Evolutionary conservation across 2,888 invertebrate species (phyloP), one percentile per base, ranked within the genome.

Genomic region (Disparrhopalites patrizii): DNA sequence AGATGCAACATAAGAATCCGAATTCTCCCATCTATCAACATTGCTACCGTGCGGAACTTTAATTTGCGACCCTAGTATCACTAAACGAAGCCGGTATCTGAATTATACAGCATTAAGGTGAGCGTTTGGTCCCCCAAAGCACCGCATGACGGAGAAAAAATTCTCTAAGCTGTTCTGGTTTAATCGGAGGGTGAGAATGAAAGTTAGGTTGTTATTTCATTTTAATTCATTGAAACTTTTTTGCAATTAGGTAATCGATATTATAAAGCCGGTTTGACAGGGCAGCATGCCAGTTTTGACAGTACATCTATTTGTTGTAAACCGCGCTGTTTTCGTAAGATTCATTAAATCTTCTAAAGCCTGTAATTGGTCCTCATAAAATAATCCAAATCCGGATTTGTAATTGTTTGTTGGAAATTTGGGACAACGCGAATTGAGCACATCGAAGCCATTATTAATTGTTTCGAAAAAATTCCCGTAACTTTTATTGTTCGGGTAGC

Each of bases 141-240:
- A 55, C 23, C 62, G 33, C 3, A 67, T 28, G 1, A 23, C n/a
- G 13, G 56, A 62, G 47, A 67, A 67, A 15, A 67, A 63, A 52
- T 47, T 57, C 52, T 67, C 67, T 3, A 67, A 23, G 15, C 20
- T 30, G 33, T 67, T 63, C 43, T 67, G 67, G 23, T 50, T 62
- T 15, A 63, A n/a, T 30, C 52, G 28, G 28, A 28, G 18, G 2
- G 62, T 38, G 15, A 62, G 30, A 2, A 67, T 23, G 27, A 40
- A 57, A 3, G 18, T 38, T 2, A 40, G 15, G n/a, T 25, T 36
- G 20, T 23, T 50, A 28, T 20, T 2, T 5, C 13, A 2, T 25
- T 47, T 60, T 8, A 60, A 5, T 18, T 60, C 43, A 15, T 28
- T 27, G n/a, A 27, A 65, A 15, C 57, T 23, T 31, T 31, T 27